These are phyloP conservation scores for Eretmocerus hayati DNA, from an alignment of 2,888 invertebrate species.

Conservation along the genomic window DNA sequence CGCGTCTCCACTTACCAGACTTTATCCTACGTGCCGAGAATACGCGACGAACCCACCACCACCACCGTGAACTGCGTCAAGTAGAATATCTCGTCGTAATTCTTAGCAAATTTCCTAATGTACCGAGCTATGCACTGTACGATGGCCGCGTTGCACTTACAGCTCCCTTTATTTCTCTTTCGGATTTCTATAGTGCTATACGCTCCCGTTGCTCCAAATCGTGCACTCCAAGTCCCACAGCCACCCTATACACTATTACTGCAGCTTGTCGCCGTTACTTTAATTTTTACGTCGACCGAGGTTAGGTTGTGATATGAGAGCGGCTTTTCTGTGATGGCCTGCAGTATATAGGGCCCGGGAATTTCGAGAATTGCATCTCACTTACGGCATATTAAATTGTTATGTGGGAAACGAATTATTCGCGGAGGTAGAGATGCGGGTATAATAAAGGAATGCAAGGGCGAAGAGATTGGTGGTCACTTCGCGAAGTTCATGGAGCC, in stretches of 20 bases:
- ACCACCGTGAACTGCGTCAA: conserved; percentile 1
- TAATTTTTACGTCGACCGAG: conserved; percentile 19
- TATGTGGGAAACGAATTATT: not conserved
- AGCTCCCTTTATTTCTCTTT: not conserved
- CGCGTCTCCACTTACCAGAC: conserved; percentile 27
- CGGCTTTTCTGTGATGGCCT: not conserved
- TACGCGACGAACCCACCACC: conserved; percentile 18
- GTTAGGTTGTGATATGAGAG: too few species aligned
- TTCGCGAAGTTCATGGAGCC: too few species aligned
- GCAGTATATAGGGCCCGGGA: not conserved
- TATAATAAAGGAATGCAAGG: not conserved
- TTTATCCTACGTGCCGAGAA: conserved; percentile 29
- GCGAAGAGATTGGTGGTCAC: too few species aligned
- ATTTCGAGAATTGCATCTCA: conserved; percentile 9
- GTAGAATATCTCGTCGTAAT: conserved; percentile 26
- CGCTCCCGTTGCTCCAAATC: not conserved
- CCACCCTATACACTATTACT: too few species aligned
- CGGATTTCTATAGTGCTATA: not conserved
- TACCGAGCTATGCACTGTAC: conserved; percentile 17
- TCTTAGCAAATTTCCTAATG: conserved; percentile 29
- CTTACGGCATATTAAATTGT: conserved; percentile 17
- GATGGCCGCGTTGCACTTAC: not conserved
- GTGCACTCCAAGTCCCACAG: too few species aligned
- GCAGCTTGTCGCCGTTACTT: conserved; percentile 20
- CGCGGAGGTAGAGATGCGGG: not conserved